A percentile compares a stretch with the other conserved stretches of the same genome.
Conservation (phyloP, 2,888 invertebrate species). For the Atherix ibis region DNA sequence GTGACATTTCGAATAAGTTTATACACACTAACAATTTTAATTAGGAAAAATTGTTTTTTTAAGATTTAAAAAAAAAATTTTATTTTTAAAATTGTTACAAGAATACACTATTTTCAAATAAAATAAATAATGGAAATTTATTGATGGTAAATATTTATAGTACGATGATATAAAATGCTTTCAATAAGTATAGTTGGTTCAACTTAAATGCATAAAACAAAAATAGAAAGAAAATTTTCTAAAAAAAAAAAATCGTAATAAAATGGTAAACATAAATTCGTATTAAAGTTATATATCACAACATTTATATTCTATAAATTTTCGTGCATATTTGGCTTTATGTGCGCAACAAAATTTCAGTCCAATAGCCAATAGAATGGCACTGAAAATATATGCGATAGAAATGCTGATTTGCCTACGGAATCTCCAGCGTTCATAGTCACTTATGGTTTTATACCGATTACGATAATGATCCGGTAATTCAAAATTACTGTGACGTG, state of each 20-base stretch:
- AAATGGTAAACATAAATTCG: neutral
- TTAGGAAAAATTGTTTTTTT: too few species aligned
- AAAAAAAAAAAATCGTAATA: neutral
- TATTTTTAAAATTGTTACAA: too few species aligned
- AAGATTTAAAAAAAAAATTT: too few species aligned
- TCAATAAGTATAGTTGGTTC: too few species aligned
- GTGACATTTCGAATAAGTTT: too few species aligned
- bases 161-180: too few species aligned
- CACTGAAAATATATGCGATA: constrained; percentile 24
- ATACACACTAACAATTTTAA: too few species aligned
- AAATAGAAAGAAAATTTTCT: too few species aligned
- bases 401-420: constrained; percentile 21
- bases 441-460: constrained; percentile 36
- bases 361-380: constrained; percentile 22
- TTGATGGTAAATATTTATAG: too few species aligned
- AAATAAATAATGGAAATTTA: too few species aligned
- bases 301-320: constrained; percentile 18
- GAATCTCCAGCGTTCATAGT: constrained; percentile 24
- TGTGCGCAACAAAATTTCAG: constrained; percentile 23
- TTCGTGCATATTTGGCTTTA: constrained; percentile 26
- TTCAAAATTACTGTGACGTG: constrained; percentile 54
- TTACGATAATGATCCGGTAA: constrained; percentile 52
- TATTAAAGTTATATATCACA: constrained; percentile 10
- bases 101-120: too few species aligned
- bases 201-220: too few species aligned